Percentiles rank a stretch among this genome's conserved stretches.
Evolutionary conservation across 1,140 invertebrate genomes (phyloP).

Genomic region (Drosophila sp.): DNA sequence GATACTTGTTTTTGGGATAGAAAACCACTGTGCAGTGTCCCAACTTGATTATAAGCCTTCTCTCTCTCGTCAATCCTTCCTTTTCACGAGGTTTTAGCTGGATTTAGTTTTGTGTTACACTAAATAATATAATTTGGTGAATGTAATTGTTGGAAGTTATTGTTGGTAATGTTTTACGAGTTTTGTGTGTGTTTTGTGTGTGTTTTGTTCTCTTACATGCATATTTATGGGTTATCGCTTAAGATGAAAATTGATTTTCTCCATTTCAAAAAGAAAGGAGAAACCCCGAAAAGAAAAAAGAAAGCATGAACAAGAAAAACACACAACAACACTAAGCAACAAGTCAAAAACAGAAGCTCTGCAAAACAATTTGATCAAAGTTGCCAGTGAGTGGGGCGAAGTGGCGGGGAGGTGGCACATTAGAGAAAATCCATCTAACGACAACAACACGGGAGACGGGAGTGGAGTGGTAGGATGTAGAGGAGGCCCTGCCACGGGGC

Average conservation of each 20-base stretch:
- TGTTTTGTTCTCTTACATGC: background rate
- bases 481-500: constrained; percentile 44
- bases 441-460: constrained; percentile 2
- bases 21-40: background rate
- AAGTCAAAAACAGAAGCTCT: constrained; percentile 53
- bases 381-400: background rate
- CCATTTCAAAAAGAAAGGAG: constrained; percentile 9
- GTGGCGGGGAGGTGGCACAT: constrained; percentile 1
- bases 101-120: constrained; percentile 14
- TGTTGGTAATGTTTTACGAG: background rate
- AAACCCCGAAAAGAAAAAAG: constrained; percentile 3
- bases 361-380: constrained; percentile 35
- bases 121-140: constrained; percentile 28
- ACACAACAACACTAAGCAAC: constrained; percentile 39
- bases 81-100: constrained; percentile 12
- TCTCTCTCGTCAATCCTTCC: constrained; percentile 26
- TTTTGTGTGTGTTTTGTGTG: constrained; percentile 2
- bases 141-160: constrained; percentile 44
- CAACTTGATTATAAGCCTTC: background rate
- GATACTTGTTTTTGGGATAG: background rate
- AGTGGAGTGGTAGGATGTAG: constrained; percentile 31
- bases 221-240: constrained; percentile 6
- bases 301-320: constrained; percentile 27
- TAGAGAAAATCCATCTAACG: constrained; percentile 19
- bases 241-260: constrained; percentile 46